Base-by-base conservation (phyloP, 2,888 invertebrate genomes). In the Diachrysia chrysitis region DNA sequence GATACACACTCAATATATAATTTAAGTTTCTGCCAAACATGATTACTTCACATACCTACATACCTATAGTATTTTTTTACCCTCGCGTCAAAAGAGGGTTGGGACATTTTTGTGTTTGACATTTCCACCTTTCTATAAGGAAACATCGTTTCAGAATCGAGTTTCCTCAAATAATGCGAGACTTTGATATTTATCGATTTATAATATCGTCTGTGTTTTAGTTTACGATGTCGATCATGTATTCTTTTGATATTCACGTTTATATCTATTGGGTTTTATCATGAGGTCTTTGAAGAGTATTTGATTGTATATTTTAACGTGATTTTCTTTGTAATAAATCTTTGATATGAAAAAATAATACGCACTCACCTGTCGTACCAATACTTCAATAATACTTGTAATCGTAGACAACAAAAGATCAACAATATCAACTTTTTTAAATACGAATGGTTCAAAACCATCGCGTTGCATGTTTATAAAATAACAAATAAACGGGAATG, bases 121-220 rank as follows among this genome's bases (percentile, higher is more conserved):
- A 73, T 77, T 77, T 74, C 67, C 74, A 74, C 80, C 68, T 77
- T 69, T 58, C 29, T 71, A 12, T 63, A 67, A 57, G 62, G 77
- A 77, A 79, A 77, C 80, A 71, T 71, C 79, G 67, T 79, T 79
- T 68, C 53, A 17, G 73, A 73, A 76, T 78, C 67, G 64, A 58
- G 79, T 78, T 79, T 76, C 67, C 69, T 64, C 59, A 61, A 73
- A 79, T 79, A 79, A 76, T 66, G 56, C 48, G 69, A 66, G 67
- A 59, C 73, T 78, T 79, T 79, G 69, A 78, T 78, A 73, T 69
- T 78, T 66, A 62, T 78, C 65, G 69, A 78, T 66, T 63, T 65
- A 63, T 68, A 66, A 59, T 66, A 61, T 54, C 61, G 32, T 51
- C 42, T 66, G 57, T 70, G 71, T 79, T 71, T 77, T 56, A 59